These are phyloP conservation scores for Dissostichus mawsoni DNA, from an alignment of 2,113 vertebrate species.

Conservation along the genomic window DNA sequence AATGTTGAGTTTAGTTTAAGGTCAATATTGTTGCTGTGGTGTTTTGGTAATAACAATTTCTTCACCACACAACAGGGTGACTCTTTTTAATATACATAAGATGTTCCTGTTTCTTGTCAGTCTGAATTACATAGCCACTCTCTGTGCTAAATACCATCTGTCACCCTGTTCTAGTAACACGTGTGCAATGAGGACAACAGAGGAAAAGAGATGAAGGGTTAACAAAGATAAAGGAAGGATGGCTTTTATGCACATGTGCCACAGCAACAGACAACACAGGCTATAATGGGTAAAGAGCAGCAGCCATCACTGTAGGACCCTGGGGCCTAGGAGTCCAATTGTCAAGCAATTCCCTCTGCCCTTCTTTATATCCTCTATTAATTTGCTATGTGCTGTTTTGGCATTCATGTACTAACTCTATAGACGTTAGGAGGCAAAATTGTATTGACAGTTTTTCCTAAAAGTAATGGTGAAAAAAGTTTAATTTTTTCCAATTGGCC, in stretches of 20 bases:
- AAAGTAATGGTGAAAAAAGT: neutral
- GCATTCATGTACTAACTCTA: neutral
- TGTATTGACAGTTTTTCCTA: neutral
- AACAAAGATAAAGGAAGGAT: conserved; percentile 37
- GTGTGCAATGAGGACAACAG: conserved; percentile 71
- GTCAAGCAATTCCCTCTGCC: conserved; percentile 23
- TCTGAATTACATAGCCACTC: conserved; percentile 9
- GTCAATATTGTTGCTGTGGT: neutral
- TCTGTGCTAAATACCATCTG: conserved; percentile 79
- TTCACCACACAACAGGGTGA: conserved; percentile 9
- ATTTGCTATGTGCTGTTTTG: conserved; percentile 39
- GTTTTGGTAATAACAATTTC: neutral
- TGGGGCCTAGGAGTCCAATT: conserved; percentile 29
- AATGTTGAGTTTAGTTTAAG: conserved; percentile 4
- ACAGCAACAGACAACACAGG: conserved; percentile 45
- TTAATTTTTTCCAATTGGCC: neutral
- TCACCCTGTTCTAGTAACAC: conserved; percentile 73
- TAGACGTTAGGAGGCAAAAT: neutral
- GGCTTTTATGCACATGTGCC: conserved; percentile 56
- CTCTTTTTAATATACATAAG: neutral
- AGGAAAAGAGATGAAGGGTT: conserved; percentile 40
- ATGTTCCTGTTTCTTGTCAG: conserved; percentile 6
- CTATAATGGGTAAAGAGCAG: conserved; percentile 43
- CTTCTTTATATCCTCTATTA: conserved; percentile 46
- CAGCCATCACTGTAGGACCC: conserved; percentile 42